Percentiles rank a stretch among this genome's conserved stretches.
Evolutionary conservation across 1,140 invertebrate genomes (phyloP).

Genomic region (Nilaparvata lugens): DNA sequence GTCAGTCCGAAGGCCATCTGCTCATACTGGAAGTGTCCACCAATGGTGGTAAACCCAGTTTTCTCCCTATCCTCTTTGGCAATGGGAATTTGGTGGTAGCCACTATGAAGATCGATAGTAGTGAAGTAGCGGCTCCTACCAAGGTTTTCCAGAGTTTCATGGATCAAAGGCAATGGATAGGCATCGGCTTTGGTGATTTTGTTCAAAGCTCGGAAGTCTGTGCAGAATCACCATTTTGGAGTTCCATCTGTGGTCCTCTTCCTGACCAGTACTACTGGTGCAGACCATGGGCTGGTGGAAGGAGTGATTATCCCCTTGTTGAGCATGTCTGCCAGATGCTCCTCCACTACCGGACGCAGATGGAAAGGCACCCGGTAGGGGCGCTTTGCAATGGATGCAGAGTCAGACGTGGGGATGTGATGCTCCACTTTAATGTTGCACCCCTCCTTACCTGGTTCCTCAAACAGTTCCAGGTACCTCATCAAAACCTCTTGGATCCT

Average conservation of each 20-base stretch:
- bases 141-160: slow-evolving; percentile 40
- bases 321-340: not conserved
- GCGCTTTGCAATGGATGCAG: too few species aligned
- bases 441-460: too few species aligned
- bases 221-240: not conserved
- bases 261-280: too few species aligned
- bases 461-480: too few species aligned
- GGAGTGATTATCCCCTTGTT: too few species aligned
- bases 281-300: too few species aligned
- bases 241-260: too few species aligned
- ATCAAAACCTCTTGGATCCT: not conserved
- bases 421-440: too few species aligned
- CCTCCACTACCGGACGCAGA: not conserved
- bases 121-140: slow-evolving; percentile 38
- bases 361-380: not conserved
- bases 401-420: too few species aligned
- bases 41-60: slow-evolving; percentile 18
- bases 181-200: slow-evolving; percentile 35
- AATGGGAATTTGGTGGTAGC: slow-evolving; percentile 28
- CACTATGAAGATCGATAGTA: slow-evolving; percentile 37
- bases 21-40: not conserved
- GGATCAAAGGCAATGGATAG: slow-evolving; percentile 29
- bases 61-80: slow-evolving; percentile 27
- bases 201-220: slow-evolving; percentile 37
- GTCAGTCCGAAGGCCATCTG: slow-evolving; percentile 25